Percentiles rank a stretch among this genome's conserved stretches.
phyloP scores from a whole-genome alignment of 2,888 invertebrate species.

The Coenonympha arcania region DNA sequence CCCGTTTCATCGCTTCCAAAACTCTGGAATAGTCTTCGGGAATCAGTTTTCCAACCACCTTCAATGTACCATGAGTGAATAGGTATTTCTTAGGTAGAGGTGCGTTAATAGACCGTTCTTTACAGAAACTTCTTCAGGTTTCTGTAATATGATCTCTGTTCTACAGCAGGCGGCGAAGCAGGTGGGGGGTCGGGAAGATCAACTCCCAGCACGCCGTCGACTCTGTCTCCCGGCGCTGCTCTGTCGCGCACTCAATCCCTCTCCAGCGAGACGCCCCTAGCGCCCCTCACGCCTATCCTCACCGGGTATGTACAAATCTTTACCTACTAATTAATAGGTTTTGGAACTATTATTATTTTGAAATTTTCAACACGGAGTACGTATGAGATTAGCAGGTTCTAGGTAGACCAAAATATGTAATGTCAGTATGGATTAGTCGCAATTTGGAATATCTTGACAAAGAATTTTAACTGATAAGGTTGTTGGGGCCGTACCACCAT shows the following conservation, averaged over 20 bases:
- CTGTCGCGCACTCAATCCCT: conserved; percentile 64
- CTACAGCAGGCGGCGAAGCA: conserved; percentile 51
- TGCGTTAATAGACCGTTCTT: no score
- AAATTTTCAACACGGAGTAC: not conserved
- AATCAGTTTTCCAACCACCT: no score
- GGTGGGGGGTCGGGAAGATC: conserved; percentile 65
- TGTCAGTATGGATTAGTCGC: no score
- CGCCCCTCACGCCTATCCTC: conserved; percentile 59
- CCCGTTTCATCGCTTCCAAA: no score
- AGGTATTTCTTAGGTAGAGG: no score
- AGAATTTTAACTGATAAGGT: no score
- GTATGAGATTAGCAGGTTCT: not conserved
- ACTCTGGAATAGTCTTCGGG: no score
- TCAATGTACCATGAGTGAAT: no score
- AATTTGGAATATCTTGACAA: no score
- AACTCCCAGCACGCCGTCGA: conserved; percentile 75
- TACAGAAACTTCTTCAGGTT: no score
- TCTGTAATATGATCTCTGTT: not conserved
- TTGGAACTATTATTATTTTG: not conserved
- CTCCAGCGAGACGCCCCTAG: conserved; percentile 67
- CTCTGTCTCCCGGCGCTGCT: conserved; percentile 74
- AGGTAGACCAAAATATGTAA: no score
- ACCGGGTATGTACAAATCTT: conserved; percentile 50
- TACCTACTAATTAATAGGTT: not conserved
- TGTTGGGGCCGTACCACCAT: no score